Conservation (phyloP, 2,888 invertebrate genomes). For the Polylopha cassiicola region DNA sequence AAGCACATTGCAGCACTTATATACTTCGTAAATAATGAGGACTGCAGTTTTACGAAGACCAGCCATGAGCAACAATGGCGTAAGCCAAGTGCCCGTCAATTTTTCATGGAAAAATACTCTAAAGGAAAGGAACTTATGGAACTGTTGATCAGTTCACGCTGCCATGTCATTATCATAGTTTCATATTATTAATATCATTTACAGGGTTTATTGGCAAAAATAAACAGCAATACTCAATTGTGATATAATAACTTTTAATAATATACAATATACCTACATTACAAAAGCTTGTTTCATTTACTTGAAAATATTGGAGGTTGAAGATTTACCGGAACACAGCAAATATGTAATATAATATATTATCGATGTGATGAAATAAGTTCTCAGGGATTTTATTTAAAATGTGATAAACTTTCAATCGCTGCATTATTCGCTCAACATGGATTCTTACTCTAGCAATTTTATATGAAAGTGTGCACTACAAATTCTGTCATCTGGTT, state of each 20-base stretch:
- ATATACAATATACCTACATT: constrained; percentile 8
- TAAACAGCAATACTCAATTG: too few species aligned
- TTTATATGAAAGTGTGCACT: too few species aligned
- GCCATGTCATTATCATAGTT: too few species aligned
- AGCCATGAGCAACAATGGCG: constrained; percentile 3
- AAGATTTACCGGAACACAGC: background rate
- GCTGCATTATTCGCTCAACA: background rate
- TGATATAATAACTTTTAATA: too few species aligned
- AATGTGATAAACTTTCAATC: background rate
- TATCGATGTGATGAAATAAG: background rate
- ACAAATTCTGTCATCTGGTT: too few species aligned
- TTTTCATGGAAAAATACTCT: constrained; percentile 3
- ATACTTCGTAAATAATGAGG: constrained; percentile 1
- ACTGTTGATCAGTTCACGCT: too few species aligned
- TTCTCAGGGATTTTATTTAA: background rate
- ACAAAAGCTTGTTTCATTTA: constrained; percentile 9
- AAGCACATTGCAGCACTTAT: constrained; percentile 4
- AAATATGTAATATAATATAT: background rate
- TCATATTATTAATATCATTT: too few species aligned
- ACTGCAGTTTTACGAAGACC: background rate
- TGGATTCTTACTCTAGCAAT: background rate
- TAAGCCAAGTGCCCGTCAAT: constrained; percentile 5
- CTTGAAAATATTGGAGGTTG: background rate
- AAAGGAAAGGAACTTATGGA: constrained; percentile 1
- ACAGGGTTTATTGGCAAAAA: too few species aligned